Evolutionary conservation across 2,113 vertebrate species (phyloP), one percentile per base, ranked within the genome.

Genomic region (Proteles cristata): DNA sequence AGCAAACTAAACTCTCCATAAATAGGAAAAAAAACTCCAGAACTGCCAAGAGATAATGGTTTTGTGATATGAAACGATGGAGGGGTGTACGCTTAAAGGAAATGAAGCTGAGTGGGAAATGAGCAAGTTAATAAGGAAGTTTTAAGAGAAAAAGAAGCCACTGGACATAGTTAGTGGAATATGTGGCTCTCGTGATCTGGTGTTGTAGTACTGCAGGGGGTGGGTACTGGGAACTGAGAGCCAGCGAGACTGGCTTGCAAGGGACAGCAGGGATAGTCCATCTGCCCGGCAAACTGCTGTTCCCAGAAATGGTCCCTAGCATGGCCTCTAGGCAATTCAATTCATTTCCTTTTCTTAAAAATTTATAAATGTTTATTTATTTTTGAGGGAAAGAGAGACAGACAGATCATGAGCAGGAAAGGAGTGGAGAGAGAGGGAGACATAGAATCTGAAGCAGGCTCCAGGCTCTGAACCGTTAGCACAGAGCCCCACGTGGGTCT

Each of bases 101-200:
- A 95, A 80, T n/a, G 71, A 89, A 86, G 11, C 35, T 26, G n/a
- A 43, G 48, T 58, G 81, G 82, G 28, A 90, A 88, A 53, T 50
- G 28, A 82, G 23, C 61, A 7, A 63, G 9, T 53, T 84, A 66
- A 63, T 76, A 8, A 77, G 71, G 79, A 85, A 39, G 35, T 71
- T 33, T 77, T 23, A 48, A 53, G 71, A 92, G 33, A 33, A 39
- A 74, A 91, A 31, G 48, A 61, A 69, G 14, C 19, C 31, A 17
- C 33, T 88, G 69, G 14, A 11, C 69, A n/a, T 43, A 65, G 4
- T 58, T 23, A 35, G 4, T 35, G 69, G 19, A 74, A 4, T 77
- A 21, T 5, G 0, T 21, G 33, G 3, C 39, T 80, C 7, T 43
- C 16, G 10, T 26, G 17, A 9, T n/a, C 11, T 2, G 2, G n/a